Base-by-base conservation (phyloP, 2,888 invertebrate species). In the Ctena decussata region DNA sequence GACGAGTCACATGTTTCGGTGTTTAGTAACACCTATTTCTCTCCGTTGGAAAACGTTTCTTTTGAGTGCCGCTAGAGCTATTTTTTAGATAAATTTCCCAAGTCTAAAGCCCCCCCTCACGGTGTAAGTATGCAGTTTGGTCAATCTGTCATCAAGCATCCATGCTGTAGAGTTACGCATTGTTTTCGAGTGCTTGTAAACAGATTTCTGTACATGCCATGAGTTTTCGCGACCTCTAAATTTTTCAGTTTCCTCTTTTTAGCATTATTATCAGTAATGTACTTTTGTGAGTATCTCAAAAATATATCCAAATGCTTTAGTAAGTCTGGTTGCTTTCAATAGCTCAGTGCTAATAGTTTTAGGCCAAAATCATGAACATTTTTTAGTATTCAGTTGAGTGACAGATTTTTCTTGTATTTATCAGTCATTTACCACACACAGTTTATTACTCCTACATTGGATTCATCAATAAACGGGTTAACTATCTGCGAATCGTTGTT, bases 71-170 rank as follows among this genome's bases (percentile, higher is more conserved):
- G 21, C 27, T n/a, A n/a, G 27, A 60, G 60, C 27, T 60, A 18
- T 27, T 27, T 11, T 27, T 60, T 30, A 60, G 60, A 6, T 5
- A 60, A 30, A 60, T 60, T 60, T 11, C 60, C 60, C 18, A 30
- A 60, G 60, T 60, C 60, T 27, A 60, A 60, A 30, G 30, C 60
- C 30, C 60, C n/a, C 60, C 60, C 60, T 60, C 60, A 60, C 60
- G 18, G 60, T 60, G 60, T 60, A 60, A 60, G 60, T 60, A 60
- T 11, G 60, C 60, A 60, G 60, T 60, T 60, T 60, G 30, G 18
- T 18, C 24, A 30, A 60, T 60, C 60, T 18, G 49, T 21, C 49
- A 49, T 21, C 21, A 49, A 21, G 8, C 49, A 15, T 21, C 21
- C 21, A 5, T 49, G 49, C 21, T 49, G 21, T 49, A 21, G 21